Base-by-base conservation (phyloP, 2,888 invertebrate species). In the Spisula solida region DNA sequence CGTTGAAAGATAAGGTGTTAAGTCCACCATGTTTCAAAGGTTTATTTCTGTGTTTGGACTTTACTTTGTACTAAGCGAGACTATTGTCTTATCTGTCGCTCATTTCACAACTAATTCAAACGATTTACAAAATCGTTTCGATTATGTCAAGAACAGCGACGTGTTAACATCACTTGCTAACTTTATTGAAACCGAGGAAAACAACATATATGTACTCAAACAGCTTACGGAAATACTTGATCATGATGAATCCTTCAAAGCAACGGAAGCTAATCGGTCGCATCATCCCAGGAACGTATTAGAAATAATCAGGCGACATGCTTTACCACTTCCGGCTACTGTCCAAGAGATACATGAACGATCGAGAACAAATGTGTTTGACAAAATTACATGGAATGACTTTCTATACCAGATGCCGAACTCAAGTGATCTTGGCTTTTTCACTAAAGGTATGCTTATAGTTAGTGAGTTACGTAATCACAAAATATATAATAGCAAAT, bases 101-200 rank as follows among this genome's bases (percentile, higher is more conserved):
- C 75, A 75, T 75, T 34, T 75, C 34, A 75, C 75, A 18, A 75
- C 75, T 1, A 75, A 75, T 34, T 75, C 75, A 5, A 31, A 34
- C 75, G 75, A 75, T 34, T 18, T 75, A 34, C 75, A 75, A 5
- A 31, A 75, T 31, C 16, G 31, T 16, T 20, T 75, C 12, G 75
- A 75, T 25, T 16, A 34, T 14, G 18, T 18, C 31, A 75, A 34
- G 34, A 75, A 75, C 34, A 75, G 25, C 16, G 34, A 75, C 16
- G 34, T 31, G 12, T 75, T 75, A 25, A 25, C 75, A 31, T 25
- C 31, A 18, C 14, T 75, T 12, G 18, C n/a, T 31, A 20, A 75
- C 14, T 75, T 31, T 18, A 31, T 75, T 31, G 2, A 75, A 75
- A 75, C 2, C 31, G 75, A 75, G 31, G 75, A 75, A 34, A 16